A percentile compares a stretch with the other conserved stretches of the same genome.
phyloP scores from a whole-genome alignment of 2,113 vertebrate species.

The Zapus hudsonius region DNA sequence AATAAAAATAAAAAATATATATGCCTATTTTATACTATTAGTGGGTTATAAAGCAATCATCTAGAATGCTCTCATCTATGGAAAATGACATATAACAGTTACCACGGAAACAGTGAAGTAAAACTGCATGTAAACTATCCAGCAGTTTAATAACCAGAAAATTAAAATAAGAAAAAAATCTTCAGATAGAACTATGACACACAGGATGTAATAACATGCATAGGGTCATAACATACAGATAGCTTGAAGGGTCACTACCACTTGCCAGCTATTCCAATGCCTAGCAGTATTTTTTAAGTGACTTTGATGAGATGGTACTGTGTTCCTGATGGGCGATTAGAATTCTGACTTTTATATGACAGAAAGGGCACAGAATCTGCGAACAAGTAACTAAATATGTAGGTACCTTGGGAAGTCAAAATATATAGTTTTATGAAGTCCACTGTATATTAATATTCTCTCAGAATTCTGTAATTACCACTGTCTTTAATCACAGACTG shows the following conservation, averaged over 20 bases:
- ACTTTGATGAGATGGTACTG: background rate
- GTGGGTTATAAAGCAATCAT: conserved; percentile 74
- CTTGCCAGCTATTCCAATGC: background rate
- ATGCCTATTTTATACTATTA: conserved; percentile 75
- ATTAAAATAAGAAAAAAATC: conserved; percentile 75
- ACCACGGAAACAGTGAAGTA: conserved; percentile 84
- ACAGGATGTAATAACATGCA: too few relatives aligned
- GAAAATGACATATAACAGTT: conserved; percentile 82
- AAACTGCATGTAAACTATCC: conserved; percentile 84
- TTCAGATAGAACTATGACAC: conserved; percentile 57
- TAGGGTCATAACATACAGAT: conserved; percentile 23
- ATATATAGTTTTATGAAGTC: conserved; percentile 1
- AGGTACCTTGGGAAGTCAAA: conserved; percentile 37
- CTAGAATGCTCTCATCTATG: conserved; percentile 73
- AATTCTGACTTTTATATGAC: conserved; percentile 30
- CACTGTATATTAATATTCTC: conserved; percentile 15
- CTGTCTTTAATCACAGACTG: conserved; percentile 31
- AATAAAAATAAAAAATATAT: conserved; percentile 79
- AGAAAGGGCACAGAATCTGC: background rate
- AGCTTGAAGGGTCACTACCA: conserved; percentile 48
- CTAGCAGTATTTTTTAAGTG: background rate
- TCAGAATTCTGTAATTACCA: conserved; percentile 46
- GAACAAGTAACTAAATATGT: conserved; percentile 26
- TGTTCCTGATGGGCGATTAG: conserved; percentile 6
- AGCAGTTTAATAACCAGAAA: conserved; percentile 81